Conservation (phyloP, 2,888 invertebrate species). For the Sinotaia quadrata region DNA sequence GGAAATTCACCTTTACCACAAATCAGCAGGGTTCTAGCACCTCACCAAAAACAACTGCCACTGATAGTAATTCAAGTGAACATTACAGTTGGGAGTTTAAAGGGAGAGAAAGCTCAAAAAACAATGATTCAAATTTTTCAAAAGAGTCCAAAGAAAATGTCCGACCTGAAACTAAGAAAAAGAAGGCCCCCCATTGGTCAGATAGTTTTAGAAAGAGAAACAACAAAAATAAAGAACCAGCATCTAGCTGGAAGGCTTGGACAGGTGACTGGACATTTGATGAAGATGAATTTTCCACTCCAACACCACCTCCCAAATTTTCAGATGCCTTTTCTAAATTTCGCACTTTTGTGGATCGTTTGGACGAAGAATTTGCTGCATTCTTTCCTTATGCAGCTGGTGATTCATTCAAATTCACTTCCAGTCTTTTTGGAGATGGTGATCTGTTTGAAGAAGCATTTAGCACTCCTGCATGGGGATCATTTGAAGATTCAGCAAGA, state of each 20-base stretch:
- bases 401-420: conserved; percentile 42
- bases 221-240: conserved; percentile 23
- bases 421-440: conserved; percentile 40
- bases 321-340: conserved; percentile 51
- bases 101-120: conserved; percentile 11
- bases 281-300: not conserved
- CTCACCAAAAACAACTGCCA: not conserved
- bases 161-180: conserved; percentile 14
- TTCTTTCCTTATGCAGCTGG: too few relatives aligned
- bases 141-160: conserved; percentile 20
- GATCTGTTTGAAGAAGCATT: not conserved
- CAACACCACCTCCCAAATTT: conserved; percentile 36
- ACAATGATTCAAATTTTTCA: not conserved
- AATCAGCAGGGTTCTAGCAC: not conserved
- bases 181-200: conserved; percentile 28
- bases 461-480: not conserved
- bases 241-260: conserved; percentile 21
- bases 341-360: conserved; percentile 56
- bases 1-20: conserved; percentile 6
- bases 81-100: conserved; percentile 14
- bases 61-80: not conserved
- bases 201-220: conserved; percentile 19
- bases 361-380: conserved; percentile 50
- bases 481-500: not conserved
- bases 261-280: conserved; percentile 15